phyloP scores from a whole-genome alignment of 1,140 invertebrate genomes.

The Pollicipes pollicipes region DNA sequence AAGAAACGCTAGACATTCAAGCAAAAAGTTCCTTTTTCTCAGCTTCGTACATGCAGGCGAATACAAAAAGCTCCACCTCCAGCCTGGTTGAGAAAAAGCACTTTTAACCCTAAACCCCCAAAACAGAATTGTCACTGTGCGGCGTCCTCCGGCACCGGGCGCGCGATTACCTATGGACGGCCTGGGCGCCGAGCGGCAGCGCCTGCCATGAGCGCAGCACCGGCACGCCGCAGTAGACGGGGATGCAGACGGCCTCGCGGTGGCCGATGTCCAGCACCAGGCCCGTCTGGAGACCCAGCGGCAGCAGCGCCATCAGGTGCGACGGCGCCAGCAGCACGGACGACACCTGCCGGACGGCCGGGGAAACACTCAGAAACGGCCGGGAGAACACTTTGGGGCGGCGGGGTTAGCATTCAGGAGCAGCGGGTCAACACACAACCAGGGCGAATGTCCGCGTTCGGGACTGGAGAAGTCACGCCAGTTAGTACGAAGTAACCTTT shows the following conservation, averaged over 20 bases:
- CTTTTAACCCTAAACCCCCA: no score
- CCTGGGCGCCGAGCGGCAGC: constrained; percentile 45
- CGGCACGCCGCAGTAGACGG: constrained; percentile 66
- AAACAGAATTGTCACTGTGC: no score
- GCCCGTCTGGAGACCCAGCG: constrained; percentile 53
- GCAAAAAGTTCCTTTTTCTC: no score
- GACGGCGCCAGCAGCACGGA: constrained; percentile 52
- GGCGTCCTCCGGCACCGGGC: constrained; percentile 5
- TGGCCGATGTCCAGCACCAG: constrained; percentile 77
- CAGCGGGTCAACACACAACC: no score
- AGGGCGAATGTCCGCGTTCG: no score
- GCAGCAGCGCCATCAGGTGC: constrained; percentile 58
- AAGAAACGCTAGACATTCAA: no score
- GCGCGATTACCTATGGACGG: constrained; percentile 40
- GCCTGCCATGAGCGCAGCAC: constrained; percentile 60
- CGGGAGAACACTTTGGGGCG: not conserved
- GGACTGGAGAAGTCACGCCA: no score
- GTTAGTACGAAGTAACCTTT: no score
- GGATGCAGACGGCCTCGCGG: constrained; percentile 57
- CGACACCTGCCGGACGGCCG: constrained; percentile 32
- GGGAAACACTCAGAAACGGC: constrained; percentile 6
- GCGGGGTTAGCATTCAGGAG: no score
- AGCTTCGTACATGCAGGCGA: no score
- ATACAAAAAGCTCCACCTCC: no score
- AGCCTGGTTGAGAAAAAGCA: no score